phyloP scores from a whole-genome alignment of 2,113 vertebrate genomes.

The Corythoichthys intestinalis region DNA sequence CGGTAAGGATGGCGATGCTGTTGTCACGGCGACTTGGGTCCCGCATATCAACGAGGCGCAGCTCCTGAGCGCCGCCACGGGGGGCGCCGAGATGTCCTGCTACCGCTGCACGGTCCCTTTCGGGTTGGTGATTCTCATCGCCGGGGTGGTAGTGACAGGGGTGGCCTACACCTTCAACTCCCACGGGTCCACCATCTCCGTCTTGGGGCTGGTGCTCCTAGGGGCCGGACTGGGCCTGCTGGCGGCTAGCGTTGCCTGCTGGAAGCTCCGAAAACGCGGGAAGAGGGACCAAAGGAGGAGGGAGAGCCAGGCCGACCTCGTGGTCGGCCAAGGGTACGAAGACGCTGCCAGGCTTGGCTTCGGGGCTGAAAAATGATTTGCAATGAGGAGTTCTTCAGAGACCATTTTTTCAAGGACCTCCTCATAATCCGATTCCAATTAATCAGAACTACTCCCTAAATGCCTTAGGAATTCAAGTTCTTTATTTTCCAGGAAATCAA shows the following conservation, averaged over 20 bases:
- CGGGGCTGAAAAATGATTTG: background rate
- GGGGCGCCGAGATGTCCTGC: constrained; percentile 91
- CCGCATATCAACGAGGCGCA: constrained; percentile 87
- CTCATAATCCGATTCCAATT: background rate
- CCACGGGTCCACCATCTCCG: constrained; percentile 93
- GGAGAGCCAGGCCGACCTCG: constrained; percentile 87
- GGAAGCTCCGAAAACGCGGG: constrained; percentile 81
- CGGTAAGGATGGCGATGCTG: constrained; percentile 20
- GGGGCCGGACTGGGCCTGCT: constrained; percentile 83
- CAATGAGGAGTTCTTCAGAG: background rate
- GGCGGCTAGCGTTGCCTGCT: constrained; percentile 84
- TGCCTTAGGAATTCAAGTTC: background rate
- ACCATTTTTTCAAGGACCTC: background rate
- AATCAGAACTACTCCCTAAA: background rate
- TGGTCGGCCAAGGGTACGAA: constrained; percentile 78
- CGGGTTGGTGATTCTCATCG: constrained; percentile 88
- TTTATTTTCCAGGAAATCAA: background rate
- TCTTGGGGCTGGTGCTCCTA: constrained; percentile 87
- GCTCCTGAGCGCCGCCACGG: constrained; percentile 85
- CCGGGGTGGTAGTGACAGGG: constrained; percentile 85
- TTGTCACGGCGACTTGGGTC: constrained; percentile 54
- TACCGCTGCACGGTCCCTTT: constrained; percentile 94
- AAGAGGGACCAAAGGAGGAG: constrained; percentile 82
- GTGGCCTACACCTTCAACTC: constrained; percentile 97
- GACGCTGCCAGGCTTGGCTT: background rate